Percentiles rank a stretch among this genome's conserved stretches.
Conservation (phyloP, 2,888 invertebrate species). For the Pseudococcus jackbeardsleyi region DNA sequence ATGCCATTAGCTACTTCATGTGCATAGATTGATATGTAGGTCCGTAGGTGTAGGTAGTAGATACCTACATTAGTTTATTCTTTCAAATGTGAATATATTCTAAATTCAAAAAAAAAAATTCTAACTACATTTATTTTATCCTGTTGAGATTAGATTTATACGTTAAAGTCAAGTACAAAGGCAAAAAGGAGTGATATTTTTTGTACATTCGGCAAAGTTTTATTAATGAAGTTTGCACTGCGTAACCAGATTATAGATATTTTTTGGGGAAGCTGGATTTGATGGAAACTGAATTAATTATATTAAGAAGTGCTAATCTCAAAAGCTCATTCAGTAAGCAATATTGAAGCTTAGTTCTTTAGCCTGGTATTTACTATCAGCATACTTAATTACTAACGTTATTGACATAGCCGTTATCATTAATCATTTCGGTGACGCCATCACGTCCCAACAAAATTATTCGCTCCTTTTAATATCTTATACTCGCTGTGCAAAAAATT, state of each 20-base stretch:
- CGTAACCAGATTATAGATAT: conserved; percentile 34
- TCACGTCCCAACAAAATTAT: conserved; percentile 30
- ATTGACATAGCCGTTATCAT: conserved; percentile 53
- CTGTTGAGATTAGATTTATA: neutral
- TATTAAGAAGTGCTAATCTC: conserved; percentile 38
- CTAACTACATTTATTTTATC: no score
- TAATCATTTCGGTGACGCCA: conserved; percentile 47
- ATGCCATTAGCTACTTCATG: no score
- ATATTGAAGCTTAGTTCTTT: conserved; percentile 41
- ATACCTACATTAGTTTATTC: no score
- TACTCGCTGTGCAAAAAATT: conserved; percentile 1
- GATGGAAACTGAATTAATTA: conserved; percentile 41
- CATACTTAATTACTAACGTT: conserved; percentile 59
- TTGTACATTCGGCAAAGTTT: conserved; percentile 27
- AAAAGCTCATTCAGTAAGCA: conserved; percentile 38
- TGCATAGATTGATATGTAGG: no score
- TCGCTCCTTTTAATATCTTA: conserved; percentile 46
- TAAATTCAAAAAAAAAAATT: no score
- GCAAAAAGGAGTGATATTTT: neutral
- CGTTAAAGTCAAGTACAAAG: neutral
- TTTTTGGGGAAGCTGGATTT: conserved; percentile 19
- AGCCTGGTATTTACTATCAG: conserved; percentile 53
- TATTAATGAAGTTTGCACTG: conserved; percentile 38
- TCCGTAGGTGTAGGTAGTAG: no score
- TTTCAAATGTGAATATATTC: no score